Base-by-base conservation (phyloP, 2,888 invertebrate species). In the Nomada fabriciana region DNA sequence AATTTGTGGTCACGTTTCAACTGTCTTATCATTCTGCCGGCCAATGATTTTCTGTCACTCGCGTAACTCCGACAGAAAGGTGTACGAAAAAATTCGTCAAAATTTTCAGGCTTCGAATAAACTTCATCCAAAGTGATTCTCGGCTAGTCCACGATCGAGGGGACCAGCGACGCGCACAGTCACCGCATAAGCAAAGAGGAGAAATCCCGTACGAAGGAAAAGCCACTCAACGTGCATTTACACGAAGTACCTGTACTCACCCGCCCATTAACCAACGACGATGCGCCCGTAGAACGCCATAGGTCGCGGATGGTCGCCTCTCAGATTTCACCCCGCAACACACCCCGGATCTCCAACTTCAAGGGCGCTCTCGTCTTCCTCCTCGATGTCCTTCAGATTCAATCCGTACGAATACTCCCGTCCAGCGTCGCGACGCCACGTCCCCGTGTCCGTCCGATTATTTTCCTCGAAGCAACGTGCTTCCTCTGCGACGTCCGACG, bases 191-290 rank as follows among this genome's bases (percentile, higher is more conserved):
- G 15, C n/a, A 9, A 20, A 10, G 25, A 20, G 4, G 25, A 4
- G 10, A 65, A 55, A 55, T 18, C 13, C 23, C 15, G 52, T 18
- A 65, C 10, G 25, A 43, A 42, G 36, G 65, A 71, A 78, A 65
- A 47, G 55, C 20, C 73, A 74, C 73, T 65, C 80, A 36, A 75
- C 69, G 72, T n/a, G 53, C 80, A 76, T 80, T 78, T 64, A 63
- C 60, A 57, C 71, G 60, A 76, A 63, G 76, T 59, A 64, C 86
- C 36, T 36, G 36, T 36, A 88, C 88, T 88, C 88, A 88, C 88
- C 87, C 80, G 83, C 82, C 79, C 87, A 85, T 88, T 80, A 88
- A 88, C 69, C 80, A 69, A 67, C 60, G 57, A 76, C 60, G 71
- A 72, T 60, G 67, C 76, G 75, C 55, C 78, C 65, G 20, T 72